phyloP scores from a whole-genome alignment of 2,797 vertebrate genomes.

The Coreius guichenoti region DNA sequence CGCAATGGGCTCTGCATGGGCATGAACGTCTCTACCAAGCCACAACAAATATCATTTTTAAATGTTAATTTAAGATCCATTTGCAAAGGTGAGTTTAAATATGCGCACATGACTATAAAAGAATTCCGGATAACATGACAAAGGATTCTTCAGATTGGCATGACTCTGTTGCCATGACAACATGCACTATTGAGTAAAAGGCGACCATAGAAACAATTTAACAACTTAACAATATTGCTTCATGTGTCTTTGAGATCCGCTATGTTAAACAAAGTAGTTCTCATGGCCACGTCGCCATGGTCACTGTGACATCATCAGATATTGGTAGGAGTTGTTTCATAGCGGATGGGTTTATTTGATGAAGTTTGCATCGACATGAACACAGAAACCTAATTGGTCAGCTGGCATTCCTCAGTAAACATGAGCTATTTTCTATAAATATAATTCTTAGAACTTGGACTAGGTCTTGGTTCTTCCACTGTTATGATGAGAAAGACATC shows the following conservation, averaged over 20 bases:
- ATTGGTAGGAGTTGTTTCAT: too few relatives aligned
- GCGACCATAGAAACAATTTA: constrained; percentile 6
- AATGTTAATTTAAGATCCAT: constrained; percentile 2
- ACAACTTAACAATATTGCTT: constrained; percentile 34
- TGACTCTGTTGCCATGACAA: constrained; percentile 56
- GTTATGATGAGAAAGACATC: background rate
- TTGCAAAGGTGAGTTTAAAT: background rate
- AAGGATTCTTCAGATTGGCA: constrained; percentile 16
- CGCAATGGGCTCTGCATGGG: background rate
- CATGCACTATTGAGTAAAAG: background rate
- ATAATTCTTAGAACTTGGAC: background rate
- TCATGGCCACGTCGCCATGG: constrained; percentile 66
- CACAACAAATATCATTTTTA: constrained; percentile 14
- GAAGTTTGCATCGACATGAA: background rate
- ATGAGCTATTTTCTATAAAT: background rate
- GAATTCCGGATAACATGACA: background rate
- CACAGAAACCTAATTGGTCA: background rate
- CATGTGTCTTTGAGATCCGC: background rate
- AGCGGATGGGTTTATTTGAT: too few relatives aligned
- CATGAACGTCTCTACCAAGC: background rate
- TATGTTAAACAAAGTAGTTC: background rate
- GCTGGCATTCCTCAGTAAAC: background rate
- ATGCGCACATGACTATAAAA: background rate
- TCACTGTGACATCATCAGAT: constrained; percentile 69
- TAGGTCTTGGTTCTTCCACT: background rate